phyloP scores from a whole-genome alignment of 2,113 vertebrate species.

The Scytalopus superciliaris region DNA sequence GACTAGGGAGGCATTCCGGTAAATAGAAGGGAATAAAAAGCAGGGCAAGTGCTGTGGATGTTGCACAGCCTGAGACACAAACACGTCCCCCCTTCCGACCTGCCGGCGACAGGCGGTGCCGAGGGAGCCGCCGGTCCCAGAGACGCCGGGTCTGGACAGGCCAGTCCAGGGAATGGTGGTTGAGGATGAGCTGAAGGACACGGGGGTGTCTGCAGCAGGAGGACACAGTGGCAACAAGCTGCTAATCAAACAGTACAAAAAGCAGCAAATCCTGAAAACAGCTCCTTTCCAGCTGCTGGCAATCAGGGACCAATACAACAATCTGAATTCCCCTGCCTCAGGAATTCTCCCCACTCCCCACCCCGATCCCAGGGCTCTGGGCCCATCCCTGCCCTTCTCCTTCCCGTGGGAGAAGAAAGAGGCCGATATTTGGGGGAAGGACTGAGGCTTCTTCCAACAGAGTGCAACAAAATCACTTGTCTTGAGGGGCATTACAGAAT shows the following conservation, averaged over 20 bases:
- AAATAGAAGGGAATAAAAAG: not conserved
- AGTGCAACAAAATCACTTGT: not conserved
- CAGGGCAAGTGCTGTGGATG: not conserved
- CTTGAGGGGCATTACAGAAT: not conserved
- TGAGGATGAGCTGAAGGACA: not conserved
- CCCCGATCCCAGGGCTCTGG: not conserved
- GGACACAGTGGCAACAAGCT: not conserved
- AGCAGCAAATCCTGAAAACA: not conserved
- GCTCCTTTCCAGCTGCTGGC: not conserved
- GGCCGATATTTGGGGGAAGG: not conserved
- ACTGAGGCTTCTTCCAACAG: too few species aligned
- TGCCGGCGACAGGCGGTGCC: too few species aligned
- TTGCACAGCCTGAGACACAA: rapidly evolving
- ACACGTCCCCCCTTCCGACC: rapidly evolving
- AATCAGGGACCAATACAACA: rapidly evolving
- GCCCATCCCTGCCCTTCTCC: not conserved
- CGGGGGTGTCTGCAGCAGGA: not conserved
- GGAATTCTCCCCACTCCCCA: too few species aligned
- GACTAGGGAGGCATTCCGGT: not conserved
- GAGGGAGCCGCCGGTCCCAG: not conserved
- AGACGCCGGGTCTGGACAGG: too few species aligned
- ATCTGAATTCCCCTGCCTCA: rapidly evolving
- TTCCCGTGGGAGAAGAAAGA: not conserved
- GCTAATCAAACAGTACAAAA: not conserved
- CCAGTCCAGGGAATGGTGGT: not conserved